Evolutionary conservation across 2,888 invertebrate genomes (phyloP), one percentile per base, ranked within the genome.

Genomic region (Zhengitettix transpicula): DNA sequence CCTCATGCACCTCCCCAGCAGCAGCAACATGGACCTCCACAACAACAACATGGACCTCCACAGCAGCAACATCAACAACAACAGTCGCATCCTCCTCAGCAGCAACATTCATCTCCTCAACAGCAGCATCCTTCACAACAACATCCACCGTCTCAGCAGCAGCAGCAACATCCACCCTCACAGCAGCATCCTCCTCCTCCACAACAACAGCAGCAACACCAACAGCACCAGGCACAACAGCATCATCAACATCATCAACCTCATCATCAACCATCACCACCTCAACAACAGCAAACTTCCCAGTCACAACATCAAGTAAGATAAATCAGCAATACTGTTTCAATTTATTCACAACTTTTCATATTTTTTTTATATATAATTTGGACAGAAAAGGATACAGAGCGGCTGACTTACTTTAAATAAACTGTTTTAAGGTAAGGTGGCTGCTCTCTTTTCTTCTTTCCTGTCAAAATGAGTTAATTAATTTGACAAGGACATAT

Each of bases 131-230:
- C 59, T 44, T 51, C 58, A n/a, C 78, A 78, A 64, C 74, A 75
- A 0, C 81, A 81, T 65, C 80, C 80, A 63, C 77, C 78, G 40
- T 52, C 52, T 10, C 78, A 78, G 64, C 74, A 75, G 0, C 47
- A 47, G 47, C 47, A 47, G 47, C 47, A 47, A 3, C 47, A 2
- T n/a, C 12, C 14, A 5, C n/a, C 47, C 5, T 8, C 12, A n/a
- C 47, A 47, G 12, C 47, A 47, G 47, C 47, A 47, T 11, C 44
- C 44, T 11, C 44, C 10, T 11, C 12, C 44, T 42, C 10, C 44
- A 8, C 47, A 47, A 8, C 47, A 47, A 5, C 47, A 47, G n/a
- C 47, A 47, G 9, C 47, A 47, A 47, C 47, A 47, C 47, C 47
- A 47, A n/a, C n/a, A 14, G 47, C 47, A 12, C 12, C 47, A 47